A percentile compares a stretch with the other conserved stretches of the same genome.
Evolutionary conservation across 2,797 vertebrate genomes (phyloP).

Genomic region (Sebastes baramenuke): DNA sequence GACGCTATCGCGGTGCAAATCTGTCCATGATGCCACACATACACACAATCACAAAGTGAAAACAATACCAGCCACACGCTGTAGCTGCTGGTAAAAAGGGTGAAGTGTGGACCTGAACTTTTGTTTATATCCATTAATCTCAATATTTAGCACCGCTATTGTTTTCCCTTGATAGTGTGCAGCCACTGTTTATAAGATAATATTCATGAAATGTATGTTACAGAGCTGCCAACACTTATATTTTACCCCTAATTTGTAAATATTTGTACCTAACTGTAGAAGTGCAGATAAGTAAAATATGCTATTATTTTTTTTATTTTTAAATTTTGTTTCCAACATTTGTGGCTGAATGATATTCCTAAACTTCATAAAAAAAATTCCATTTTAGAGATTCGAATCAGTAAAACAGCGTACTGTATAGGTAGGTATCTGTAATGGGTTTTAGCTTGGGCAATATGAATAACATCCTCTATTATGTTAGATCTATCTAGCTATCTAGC

Average conservation of each 20-base stretch:
- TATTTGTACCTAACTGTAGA: background rate
- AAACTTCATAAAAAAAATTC: background rate
- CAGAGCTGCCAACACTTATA: background rate
- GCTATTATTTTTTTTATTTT: no score
- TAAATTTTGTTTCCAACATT: background rate
- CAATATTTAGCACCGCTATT: background rate
- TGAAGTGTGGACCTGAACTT: background rate
- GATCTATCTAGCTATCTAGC: background rate
- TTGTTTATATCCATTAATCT: conserved; percentile 14
- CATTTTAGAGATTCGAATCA: background rate
- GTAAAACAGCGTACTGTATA: background rate
- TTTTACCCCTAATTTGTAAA: background rate
- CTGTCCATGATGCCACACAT: background rate
- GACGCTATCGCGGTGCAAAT: background rate
- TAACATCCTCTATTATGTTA: background rate
- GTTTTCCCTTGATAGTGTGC: conserved; percentile 7
- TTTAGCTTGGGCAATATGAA: background rate
- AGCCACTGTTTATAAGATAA: background rate
- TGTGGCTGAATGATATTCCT: background rate
- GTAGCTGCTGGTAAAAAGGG: background rate
- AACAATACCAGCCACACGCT: background rate
- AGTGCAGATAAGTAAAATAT: background rate
- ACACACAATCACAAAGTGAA: background rate
- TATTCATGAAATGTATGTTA: background rate
- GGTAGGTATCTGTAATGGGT: background rate